Evolutionary conservation across 92 coral and sea anemone species (phyloP).

Genomic region (Phenganax subtilis): DNA sequence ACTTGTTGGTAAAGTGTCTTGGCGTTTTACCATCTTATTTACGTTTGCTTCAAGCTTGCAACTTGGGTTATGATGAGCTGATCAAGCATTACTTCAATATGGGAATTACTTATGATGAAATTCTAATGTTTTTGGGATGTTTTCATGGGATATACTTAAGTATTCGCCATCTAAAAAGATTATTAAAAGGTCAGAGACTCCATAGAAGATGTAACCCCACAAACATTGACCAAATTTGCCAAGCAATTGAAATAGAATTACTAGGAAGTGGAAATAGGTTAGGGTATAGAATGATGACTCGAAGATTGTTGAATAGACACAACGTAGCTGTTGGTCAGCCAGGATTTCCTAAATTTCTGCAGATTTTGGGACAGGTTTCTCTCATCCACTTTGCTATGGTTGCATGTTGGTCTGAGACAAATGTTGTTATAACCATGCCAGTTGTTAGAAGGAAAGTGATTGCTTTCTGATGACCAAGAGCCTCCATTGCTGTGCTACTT

Average conservation of each 20-base stretch:
- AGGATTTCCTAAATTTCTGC: no score
- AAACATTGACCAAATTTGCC: constrained; percentile 42
- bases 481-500: no score
- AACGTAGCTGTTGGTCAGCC: constrained; percentile 11
- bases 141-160: constrained; percentile 32
- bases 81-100: constrained; percentile 30
- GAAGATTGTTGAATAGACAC: constrained; percentile 14
- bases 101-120: constrained; percentile 26
- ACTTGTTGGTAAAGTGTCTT: not conserved
- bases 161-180: constrained; percentile 36
- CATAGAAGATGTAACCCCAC: constrained; percentile 36
- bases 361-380: no score
- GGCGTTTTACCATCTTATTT: constrained; percentile 28
- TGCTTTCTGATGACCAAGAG: no score
- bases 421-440: no score
- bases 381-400: no score
- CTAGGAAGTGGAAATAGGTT: constrained; percentile 38
- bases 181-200: constrained; percentile 34
- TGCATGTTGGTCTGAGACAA: no score
- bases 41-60: not conserved
- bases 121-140: constrained; percentile 40
- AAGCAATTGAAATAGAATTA: constrained; percentile 28
- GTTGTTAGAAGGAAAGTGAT: no score
- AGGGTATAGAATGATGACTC: constrained; percentile 48
- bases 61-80: constrained; percentile 21